Evolutionary conservation across 2,888 invertebrate genomes (phyloP), one percentile per base, ranked within the genome.

Genomic region (Ephialtes manifestator): DNA sequence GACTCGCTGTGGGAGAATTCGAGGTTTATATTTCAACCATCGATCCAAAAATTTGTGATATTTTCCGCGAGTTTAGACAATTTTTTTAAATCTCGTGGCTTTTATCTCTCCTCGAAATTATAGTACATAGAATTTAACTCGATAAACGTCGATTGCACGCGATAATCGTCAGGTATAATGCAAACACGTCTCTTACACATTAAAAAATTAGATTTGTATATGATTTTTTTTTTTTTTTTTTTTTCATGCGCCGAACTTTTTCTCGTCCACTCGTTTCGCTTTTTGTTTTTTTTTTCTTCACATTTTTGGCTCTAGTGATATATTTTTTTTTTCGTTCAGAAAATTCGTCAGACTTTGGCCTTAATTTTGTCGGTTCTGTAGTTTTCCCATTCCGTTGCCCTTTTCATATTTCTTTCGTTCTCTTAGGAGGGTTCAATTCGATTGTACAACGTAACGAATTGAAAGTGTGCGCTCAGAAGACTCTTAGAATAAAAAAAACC

Each of bases 171-270:
- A 87, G 86, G 87, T 74, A 88, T 74, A 88, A 87, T 88, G 87
- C 89, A 86, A 89, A 86, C 89, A 88, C 83, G 85, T 84, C 74
- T 68, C 58, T 86, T 71, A 76, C 58, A 77, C 77, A 67, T 89
- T 89, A 89, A 87, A 89, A 90, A 90, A 90, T 89, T 90, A 89
- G 68, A 87, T 89, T 87, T 86, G 81, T 89, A 87, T 87, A 86
- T 87, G 65, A 70, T 67, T 85, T 53, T 79, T 70, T 78, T 71
- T 67, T 28, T 80, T 51, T 63, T 51, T 79, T 55, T 53, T 48
- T 80, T 31, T 63, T 68, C 65, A 75, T 67, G 68, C 58, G 48
- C 31, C 28, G 8, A 80, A 71, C 79, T 81, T 65, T 58, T 11
- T 78, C 77, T 58, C 72, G n/a, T 71, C 18, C 58, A 46, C 72